These are phyloP conservation scores for Setipinna tenuifilis DNA, from an alignment of 2,797 vertebrate species.

Conservation along the genomic window DNA sequence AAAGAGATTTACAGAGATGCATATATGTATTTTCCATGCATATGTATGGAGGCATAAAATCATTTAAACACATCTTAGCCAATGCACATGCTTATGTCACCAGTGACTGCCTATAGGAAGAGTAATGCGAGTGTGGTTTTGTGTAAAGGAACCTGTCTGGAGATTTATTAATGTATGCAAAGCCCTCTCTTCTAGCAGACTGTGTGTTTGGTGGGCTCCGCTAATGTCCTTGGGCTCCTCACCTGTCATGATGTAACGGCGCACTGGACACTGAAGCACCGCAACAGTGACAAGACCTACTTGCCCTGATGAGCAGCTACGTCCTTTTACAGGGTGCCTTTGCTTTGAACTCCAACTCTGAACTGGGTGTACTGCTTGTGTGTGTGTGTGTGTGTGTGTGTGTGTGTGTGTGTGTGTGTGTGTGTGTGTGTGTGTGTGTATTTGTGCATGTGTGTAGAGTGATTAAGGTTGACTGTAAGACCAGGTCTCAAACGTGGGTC, in stretches of 20 bases:
- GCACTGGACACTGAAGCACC: not conserved
- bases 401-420: conserved; percentile 24
- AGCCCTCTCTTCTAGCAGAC: conserved; percentile 36
- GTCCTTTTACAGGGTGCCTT: not conserved
- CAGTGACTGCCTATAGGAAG: not conserved
- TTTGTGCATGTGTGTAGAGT: conserved; percentile 32
- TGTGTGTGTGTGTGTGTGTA: conserved; percentile 28
- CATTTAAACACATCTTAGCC: not conserved
- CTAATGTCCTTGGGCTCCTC: not conserved
- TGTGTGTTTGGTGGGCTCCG: conserved; percentile 48
- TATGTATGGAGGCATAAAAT: not conserved
- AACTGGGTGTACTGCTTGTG: conserved; percentile 24
- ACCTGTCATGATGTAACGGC: not conserved
- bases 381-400: conserved; percentile 15
- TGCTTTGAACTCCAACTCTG: conserved; percentile 10
- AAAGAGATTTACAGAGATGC: not conserved
- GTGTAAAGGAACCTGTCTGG: not conserved
- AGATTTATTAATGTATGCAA: conserved; percentile 14
- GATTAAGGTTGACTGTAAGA: conserved; percentile 65
- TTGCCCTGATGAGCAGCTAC: not conserved
- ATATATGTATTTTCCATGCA: no score
- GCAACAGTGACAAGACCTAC: not conserved
- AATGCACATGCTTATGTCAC: not conserved
- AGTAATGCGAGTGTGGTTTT: not conserved
- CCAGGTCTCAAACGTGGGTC: conserved; percentile 64